Base-by-base conservation (phyloP, 30 jellyfish, hydroid and myxozoan species). In the Hydractinia symbiolongicarpus region DNA sequence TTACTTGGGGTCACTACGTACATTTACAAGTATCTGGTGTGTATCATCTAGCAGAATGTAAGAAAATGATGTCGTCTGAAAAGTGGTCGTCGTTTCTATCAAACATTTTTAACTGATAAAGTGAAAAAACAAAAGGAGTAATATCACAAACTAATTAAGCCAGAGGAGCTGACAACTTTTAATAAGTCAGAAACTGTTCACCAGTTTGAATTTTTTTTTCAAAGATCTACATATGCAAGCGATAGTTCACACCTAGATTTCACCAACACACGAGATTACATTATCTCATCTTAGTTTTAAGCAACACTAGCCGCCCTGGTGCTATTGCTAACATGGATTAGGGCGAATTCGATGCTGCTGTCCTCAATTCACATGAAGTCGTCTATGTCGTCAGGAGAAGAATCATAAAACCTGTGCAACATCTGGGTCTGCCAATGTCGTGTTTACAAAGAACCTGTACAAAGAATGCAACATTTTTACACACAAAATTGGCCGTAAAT, bases 1-100 rank as follows among this genome's bases (percentile, higher is more conserved):
- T 17, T 78, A 78, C 60, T 54, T 78, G 82, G 10, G 60, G 17
- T 78, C 83, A 40, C 81, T 78, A 44, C 81, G 74, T 21, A 30
- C 17, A 9, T 78, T 30, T 78, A 58, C 20, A 44, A 78, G 16
- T 78, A 8, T 20, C 61, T 60, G 9, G 54, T 20, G 50, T 20
- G 60, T 50, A 53, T 19, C 2, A 30, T 19, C 4, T 58, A 55
- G 8, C 60, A 71, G 5, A 20, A 30, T 14, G 11, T 71, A 7
- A 71, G 61, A 7, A 13, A 64, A 64, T 64, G 19, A 30, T 30
- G 44, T n/a, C 74, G 17, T n/a, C 74, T 0, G 52, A n/a, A 7
- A 64, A 64, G 19, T 64, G 74, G 74, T n/a, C 52, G 19, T 64
- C 74, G 9, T 51, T 7, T 64, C 19, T 13, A 64, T 1, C 19